A percentile compares a stretch with the other conserved stretches of the same genome.
These are phyloP conservation scores for Drosophila cardini DNA, from an alignment of 1,140 invertebrate species.

Conservation along the genomic window DNA sequence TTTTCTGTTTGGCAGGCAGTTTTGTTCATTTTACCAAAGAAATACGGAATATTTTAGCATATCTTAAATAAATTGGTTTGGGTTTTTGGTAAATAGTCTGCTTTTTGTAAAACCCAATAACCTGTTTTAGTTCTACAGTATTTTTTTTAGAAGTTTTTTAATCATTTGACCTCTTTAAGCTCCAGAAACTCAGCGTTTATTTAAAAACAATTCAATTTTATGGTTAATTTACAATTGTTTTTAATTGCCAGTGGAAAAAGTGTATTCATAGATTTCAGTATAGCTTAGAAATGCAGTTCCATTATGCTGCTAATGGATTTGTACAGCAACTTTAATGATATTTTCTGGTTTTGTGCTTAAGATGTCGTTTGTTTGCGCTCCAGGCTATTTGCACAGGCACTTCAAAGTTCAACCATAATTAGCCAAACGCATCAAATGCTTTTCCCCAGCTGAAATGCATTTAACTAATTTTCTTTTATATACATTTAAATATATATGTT, in stretches of 20 bases:
- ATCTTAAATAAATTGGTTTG: too few relatives aligned
- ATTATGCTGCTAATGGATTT: slow-evolving; percentile 7
- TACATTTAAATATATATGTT: slow-evolving; percentile 3
- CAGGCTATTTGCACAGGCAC: background rate
- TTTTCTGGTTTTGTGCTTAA: slow-evolving; percentile 15
- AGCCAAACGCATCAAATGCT: slow-evolving; percentile 4
- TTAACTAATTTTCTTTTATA: slow-evolving; percentile 3
- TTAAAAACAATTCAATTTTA: too few relatives aligned
- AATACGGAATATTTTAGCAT: too few relatives aligned
- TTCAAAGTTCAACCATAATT: slow-evolving; percentile 16
- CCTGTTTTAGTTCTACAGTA: too few relatives aligned
- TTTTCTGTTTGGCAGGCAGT: too few relatives aligned
- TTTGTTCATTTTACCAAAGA: too few relatives aligned
- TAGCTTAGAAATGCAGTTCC: background rate
- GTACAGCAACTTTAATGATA: slow-evolving; percentile 5
- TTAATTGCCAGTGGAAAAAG: too few relatives aligned
- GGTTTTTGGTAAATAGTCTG: too few relatives aligned
- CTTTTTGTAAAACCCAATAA: too few relatives aligned
- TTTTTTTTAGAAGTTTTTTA: too few relatives aligned
- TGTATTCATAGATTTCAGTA: background rate
- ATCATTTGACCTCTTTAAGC: too few relatives aligned
- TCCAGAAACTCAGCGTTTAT: too few relatives aligned
- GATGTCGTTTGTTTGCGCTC: background rate
- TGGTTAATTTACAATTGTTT: background rate
- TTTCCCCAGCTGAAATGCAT: background rate